Percentiles rank a stretch among this genome's conserved stretches.
These are phyloP conservation scores for Meloidogyne exigua DNA, from an alignment of 1,140 invertebrate species.

Conservation along the genomic window DNA sequence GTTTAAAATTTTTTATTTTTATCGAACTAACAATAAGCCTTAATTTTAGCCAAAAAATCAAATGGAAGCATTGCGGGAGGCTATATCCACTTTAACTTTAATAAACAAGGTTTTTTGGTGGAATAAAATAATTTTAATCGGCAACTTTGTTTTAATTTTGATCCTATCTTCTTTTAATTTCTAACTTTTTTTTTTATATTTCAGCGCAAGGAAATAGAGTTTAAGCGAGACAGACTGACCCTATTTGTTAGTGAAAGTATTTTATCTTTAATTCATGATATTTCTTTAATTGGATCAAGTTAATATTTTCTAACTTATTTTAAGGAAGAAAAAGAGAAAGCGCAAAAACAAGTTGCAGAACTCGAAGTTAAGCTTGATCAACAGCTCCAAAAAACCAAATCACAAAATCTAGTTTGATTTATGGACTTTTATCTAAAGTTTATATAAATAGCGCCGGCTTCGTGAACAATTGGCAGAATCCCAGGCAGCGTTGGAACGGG, in stretches of 20 bases:
- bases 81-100: constrained; percentile 43
- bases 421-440: not conserved
- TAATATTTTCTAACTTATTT: no score
- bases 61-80: constrained; percentile 49
- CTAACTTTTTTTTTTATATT: not conserved
- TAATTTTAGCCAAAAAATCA: constrained; percentile 21
- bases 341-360: not conserved
- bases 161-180: not conserved
- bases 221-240: constrained; percentile 40
- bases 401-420: constrained; percentile 4
- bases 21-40: not conserved
- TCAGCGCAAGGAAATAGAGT: constrained; percentile 48
- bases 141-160: not conserved
- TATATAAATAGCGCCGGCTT: constrained; percentile 25
- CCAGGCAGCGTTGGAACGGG: constrained; percentile 37
- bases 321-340: constrained; percentile 3
- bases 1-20: not conserved
- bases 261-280: no score
- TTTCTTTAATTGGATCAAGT: no score
- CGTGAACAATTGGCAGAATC: constrained; percentile 32
- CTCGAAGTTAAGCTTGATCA: constrained; percentile 6
- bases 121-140: no score
- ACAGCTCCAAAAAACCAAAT: constrained; percentile 10
- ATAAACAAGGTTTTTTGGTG: constrained; percentile 38
- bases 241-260: constrained; percentile 30